Evolutionary conservation across 2,113 vertebrate species (phyloP), one percentile per base, ranked within the genome.

Genomic region (Pomatorhinus ruficollis): DNA sequence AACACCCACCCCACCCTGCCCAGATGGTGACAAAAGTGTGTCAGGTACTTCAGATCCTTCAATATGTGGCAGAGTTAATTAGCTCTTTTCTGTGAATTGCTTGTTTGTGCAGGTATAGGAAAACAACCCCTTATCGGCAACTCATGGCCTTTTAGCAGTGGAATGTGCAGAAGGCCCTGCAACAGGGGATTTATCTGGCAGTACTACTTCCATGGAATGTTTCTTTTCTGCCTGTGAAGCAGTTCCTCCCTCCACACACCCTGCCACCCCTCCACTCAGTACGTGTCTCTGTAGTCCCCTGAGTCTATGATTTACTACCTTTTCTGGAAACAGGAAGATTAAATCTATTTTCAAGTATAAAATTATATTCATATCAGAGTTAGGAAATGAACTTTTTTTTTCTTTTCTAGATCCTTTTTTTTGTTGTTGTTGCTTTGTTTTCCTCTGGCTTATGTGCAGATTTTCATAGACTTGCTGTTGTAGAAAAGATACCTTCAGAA

Each of bases 241-340:
- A 4, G 9, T 93, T 80, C 86, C 77, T 97, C 95, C 75, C 94
- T 93, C 56, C 71, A 33, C 25, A 19, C 42, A 47, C 91, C 94
- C 94, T 94, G n/a, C 82, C 93, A 83, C 93, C 76, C 69, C 61
- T 87, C 80, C 42, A 31, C 49, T 95, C 44, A 2, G 70, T 95
- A 90, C 80, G 66, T 25, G 53, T 85, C 79, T 64, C 42, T 57
- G 37, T 87, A 95, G 85, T 88, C 92, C 35, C 76, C 52, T 5
- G 57, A 80, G 87, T 75, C 89, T 87, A 82, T 84, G 85, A 95
- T 96, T 96, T 97, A 94, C 91, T 66, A 47, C 5, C 61, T 63
- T 45, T 95, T 91, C 95, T 94, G 66, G 85, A 93, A 97, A 96
- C 66, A 94, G 56, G 74, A 95, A 86, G 12, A 28, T 72, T 85